phyloP scores from a whole-genome alignment of 1,140 invertebrate genomes.

The Cheumatopsyche charites region DNA sequence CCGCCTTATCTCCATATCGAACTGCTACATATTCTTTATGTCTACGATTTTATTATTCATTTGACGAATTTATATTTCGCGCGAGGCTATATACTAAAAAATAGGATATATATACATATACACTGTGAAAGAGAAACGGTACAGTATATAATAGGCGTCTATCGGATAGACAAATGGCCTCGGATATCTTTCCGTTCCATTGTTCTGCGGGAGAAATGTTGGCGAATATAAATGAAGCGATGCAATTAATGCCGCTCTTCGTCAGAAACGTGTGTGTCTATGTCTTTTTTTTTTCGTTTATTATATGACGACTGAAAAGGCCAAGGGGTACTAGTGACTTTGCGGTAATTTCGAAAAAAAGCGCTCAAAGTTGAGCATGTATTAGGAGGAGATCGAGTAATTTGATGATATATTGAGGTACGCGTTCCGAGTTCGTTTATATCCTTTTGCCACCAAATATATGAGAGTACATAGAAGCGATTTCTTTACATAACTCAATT shows the following conservation, averaged over 20 bases:
- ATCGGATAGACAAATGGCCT: constrained; percentile 18
- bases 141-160: constrained; percentile 8
- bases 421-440: too few relatives aligned
- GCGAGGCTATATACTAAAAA: neutral
- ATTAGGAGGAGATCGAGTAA: too few relatives aligned
- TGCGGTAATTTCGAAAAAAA: too few relatives aligned
- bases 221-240: constrained; percentile 21
- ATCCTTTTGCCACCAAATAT: too few relatives aligned
- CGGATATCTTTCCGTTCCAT: neutral
- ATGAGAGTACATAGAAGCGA: too few relatives aligned
- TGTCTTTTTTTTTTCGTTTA: neutral
- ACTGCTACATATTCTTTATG: neutral
- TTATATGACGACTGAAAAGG: too few relatives aligned
- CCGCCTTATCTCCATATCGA: constrained; percentile 32
- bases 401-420: too few relatives aligned
- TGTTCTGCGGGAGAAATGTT: neutral
- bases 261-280: constrained; percentile 3
- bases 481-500: too few relatives aligned
- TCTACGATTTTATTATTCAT: constrained; percentile 3
- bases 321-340: too few relatives aligned
- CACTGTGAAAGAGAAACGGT: neutral
- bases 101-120: neutral
- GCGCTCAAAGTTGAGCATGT: too few relatives aligned
- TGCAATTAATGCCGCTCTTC: constrained; percentile 8
- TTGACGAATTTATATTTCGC: neutral